Evolutionary conservation across 1,140 invertebrate species (phyloP).

Genomic region (Bombus superbus): DNA sequence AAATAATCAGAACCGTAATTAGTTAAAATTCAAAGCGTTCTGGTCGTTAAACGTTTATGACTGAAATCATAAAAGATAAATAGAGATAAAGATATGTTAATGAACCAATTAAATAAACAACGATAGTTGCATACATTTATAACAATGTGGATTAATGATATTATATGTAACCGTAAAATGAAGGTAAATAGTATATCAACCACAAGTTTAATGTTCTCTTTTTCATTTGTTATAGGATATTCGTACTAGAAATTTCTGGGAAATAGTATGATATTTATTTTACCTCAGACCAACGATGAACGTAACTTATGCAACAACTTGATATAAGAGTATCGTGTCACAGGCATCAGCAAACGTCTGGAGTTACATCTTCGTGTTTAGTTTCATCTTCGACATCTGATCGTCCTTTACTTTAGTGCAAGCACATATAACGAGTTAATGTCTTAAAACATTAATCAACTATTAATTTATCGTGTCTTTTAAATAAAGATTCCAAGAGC

Average conservation of each 20-base stretch:
- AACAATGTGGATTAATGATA: too few species aligned
- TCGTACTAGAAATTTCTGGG: not conserved
- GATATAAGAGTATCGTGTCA: not conserved
- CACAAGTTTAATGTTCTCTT: not conserved
- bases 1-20: too few species aligned
- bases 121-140: too few species aligned
- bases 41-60: too few species aligned
- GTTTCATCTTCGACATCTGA: not conserved
- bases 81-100: too few species aligned
- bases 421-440: not conserved
- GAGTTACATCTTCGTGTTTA: not conserved
- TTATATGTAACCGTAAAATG: not conserved
- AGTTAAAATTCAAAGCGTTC: too few species aligned
- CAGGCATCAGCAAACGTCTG: not conserved
- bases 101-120: too few species aligned
- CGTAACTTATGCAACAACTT: not conserved
- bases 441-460: too few species aligned
- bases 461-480: not conserved
- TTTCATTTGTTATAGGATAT: not conserved
- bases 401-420: not conserved
- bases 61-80: too few species aligned
- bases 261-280: not conserved
- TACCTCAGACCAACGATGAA: not conserved
- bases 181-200: not conserved
- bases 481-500: not conserved